Conservation (phyloP, 2,113 vertebrate genomes). For the Rhinolophus ferrumequinum region DNA sequence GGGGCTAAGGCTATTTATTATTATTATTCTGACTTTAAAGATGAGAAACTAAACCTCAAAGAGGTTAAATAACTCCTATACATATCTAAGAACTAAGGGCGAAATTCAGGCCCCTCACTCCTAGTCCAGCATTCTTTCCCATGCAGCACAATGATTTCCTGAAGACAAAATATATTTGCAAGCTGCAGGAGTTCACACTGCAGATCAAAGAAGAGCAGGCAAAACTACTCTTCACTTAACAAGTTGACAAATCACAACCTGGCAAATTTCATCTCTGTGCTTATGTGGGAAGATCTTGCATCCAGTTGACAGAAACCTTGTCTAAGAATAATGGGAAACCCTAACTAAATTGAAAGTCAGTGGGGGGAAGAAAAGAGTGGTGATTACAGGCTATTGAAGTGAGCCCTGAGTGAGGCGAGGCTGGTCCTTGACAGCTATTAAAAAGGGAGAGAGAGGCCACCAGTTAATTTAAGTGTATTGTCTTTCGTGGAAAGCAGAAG, state of each 20-base stretch:
- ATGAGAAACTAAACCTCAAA: constrained; percentile 2
- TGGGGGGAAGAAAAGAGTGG: fast-evolving
- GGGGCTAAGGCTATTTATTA: not conserved
- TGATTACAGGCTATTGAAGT: not conserved
- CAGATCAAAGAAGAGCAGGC: not conserved
- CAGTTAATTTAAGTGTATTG: not conserved
- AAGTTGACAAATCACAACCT: not conserved
- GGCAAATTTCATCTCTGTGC: not conserved
- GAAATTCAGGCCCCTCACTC: not conserved
- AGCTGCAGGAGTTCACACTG: not conserved
- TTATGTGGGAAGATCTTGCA: not conserved
- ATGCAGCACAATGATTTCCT: not conserved
- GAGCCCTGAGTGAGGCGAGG: not conserved
- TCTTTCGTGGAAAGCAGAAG: not conserved
- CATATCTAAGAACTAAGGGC: not conserved
- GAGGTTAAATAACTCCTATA: not conserved
- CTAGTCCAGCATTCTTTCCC: not conserved
- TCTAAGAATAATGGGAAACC: not conserved
- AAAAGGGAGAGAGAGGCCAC: not conserved
- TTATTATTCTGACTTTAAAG: not conserved
- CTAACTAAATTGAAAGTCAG: not conserved
- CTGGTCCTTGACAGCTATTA: not conserved
- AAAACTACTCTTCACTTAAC: not conserved
- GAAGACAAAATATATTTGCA: not conserved
- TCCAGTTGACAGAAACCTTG: not conserved